Percentiles rank a stretch among this genome's conserved stretches.
Evolutionary conservation across 2,888 invertebrate genomes (phyloP).

Genomic region (Drosophila meridiana): DNA sequence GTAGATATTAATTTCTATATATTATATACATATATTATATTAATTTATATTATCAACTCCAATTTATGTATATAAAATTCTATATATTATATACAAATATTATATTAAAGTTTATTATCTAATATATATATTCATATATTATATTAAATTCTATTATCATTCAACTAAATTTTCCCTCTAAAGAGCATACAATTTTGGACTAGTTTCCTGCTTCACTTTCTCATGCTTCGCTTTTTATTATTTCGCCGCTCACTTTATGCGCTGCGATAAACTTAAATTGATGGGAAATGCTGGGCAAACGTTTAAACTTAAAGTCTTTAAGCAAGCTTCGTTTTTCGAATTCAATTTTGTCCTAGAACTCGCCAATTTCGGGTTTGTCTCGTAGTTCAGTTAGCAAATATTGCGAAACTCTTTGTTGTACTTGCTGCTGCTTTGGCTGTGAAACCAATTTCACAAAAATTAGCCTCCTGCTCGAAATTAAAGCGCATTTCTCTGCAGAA

Average conservation of each 20-base stretch:
- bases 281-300: slow-evolving; percentile 46
- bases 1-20: too few relatives aligned
- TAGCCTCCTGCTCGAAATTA: slow-evolving; percentile 68
- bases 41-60: too few relatives aligned
- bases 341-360: neutral
- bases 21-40: too few relatives aligned
- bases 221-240: neutral
- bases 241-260: slow-evolving; percentile 27
- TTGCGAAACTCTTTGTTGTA: slow-evolving; percentile 15
- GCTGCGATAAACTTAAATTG: slow-evolving; percentile 66
- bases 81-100: too few relatives aligned
- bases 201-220: neutral
- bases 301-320: slow-evolving; percentile 53
- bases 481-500: slow-evolving; percentile 60
- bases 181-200: neutral
- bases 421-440: slow-evolving; percentile 1
- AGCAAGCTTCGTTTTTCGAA: neutral
- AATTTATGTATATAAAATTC: too few relatives aligned
- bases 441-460: slow-evolving; percentile 68
- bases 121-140: too few relatives aligned
- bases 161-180: neutral
- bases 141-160: neutral
- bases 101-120: too few relatives aligned
- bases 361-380: neutral
- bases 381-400: slow-evolving; percentile 9